Percentiles rank a stretch among this genome's conserved stretches.
Conservation (phyloP, 1,140 invertebrate species). For the Diabrotica virgifera region DNA sequence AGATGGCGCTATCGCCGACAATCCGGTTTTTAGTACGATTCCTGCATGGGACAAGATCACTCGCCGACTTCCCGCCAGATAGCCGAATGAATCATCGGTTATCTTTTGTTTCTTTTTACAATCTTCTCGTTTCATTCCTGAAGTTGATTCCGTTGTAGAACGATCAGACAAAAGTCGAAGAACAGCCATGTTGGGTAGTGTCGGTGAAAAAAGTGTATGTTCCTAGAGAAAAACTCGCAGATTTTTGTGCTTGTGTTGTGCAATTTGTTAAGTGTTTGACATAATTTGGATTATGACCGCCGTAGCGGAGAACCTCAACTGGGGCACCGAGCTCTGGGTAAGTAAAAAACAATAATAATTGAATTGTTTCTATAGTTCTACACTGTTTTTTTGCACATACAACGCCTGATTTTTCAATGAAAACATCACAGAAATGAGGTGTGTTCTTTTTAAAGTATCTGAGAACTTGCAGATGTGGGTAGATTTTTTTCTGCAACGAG, state of each 20-base stretch:
- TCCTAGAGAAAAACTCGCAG: conserved; percentile 25
- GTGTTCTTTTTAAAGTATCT: too few relatives aligned
- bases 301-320: conserved; percentile 53
- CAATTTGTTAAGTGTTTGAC: conserved; percentile 25
- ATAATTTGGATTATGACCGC: conserved; percentile 37
- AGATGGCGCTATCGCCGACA: too few relatives aligned
- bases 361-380: background rate
- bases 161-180: conserved; percentile 6
- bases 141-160: conserved; percentile 6
- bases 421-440: too few relatives aligned
- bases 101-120: background rate
- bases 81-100: background rate
- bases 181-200: conserved; percentile 41
- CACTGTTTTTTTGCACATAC: background rate
- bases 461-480: too few relatives aligned
- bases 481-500: background rate
- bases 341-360: conserved; percentile 39
- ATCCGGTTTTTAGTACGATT: too few relatives aligned
- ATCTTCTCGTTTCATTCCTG: conserved; percentile 17
- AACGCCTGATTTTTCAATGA: too few relatives aligned
- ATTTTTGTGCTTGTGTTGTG: conserved; percentile 32
- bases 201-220: conserved; percentile 31
- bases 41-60: too few relatives aligned
- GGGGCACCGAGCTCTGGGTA: conserved; percentile 61
- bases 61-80: background rate